Evolutionary conservation across 2,797 vertebrate genomes (phyloP).

Genomic region (Phrynocephalus forsythii): DNA sequence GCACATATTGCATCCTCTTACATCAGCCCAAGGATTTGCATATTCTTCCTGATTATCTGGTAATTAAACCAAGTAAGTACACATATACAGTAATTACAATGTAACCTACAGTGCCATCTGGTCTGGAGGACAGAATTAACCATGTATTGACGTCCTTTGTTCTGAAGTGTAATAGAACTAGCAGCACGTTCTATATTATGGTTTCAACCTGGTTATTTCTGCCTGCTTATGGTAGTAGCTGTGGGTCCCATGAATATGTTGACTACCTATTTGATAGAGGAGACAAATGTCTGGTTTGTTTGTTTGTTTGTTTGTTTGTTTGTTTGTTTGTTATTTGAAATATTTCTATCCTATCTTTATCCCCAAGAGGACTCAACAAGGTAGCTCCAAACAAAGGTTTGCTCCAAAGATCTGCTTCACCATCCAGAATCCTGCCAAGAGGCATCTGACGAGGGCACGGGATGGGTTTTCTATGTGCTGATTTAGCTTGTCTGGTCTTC

Average conservation of each 20-base stretch:
- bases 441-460: too few relatives aligned
- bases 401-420: neutral
- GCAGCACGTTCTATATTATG: neutral
- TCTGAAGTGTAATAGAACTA: conserved; percentile 54
- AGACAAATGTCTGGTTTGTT: neutral
- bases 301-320: too few relatives aligned
- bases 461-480: neutral
- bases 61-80: conserved; percentile 71
- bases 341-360: too few relatives aligned
- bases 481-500: too few relatives aligned
- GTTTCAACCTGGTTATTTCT: neutral
- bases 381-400: too few relatives aligned
- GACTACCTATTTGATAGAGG: neutral
- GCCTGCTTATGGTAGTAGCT: too few relatives aligned
- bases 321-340: too few relatives aligned
- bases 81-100: conserved; percentile 72
- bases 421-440: neutral
- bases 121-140: conserved; percentile 62
- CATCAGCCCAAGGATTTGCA: conserved; percentile 70
- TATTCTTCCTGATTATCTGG: conserved; percentile 74
- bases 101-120: conserved; percentile 66
- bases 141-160: conserved; percentile 51
- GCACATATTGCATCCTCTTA: conserved; percentile 59
- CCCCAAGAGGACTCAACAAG: too few relatives aligned
- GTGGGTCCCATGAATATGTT: neutral